phyloP scores from a whole-genome alignment of 2,113 vertebrate species.

The Aegypius monachus region DNA sequence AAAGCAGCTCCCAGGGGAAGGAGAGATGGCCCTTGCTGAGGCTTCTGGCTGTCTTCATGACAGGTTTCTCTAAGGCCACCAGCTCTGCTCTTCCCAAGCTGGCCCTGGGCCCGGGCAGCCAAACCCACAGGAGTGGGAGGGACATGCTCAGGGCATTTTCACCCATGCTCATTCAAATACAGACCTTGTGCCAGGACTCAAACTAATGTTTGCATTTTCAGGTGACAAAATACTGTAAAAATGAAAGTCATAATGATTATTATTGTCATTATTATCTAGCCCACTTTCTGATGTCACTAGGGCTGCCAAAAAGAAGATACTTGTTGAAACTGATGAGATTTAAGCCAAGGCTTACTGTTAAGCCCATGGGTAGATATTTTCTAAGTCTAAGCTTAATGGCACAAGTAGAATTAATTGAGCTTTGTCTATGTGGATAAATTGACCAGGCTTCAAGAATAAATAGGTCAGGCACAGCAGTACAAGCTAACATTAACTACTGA shows the following conservation, averaged over 20 bases:
- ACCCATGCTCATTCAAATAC: neutral
- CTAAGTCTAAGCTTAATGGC: neutral
- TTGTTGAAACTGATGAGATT: neutral
- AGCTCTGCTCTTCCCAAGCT: neutral
- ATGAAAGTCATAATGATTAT: neutral
- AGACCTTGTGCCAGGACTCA: neutral
- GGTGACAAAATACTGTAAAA: neutral
- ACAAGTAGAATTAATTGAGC: neutral
- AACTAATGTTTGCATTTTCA: neutral
- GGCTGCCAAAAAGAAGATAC: neutral
- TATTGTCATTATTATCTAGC: neutral
- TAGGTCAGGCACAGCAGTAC: neutral
- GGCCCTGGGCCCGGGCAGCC: neutral
- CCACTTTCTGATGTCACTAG: neutral
- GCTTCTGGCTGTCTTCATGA: accelerated
- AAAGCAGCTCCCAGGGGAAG: neutral
- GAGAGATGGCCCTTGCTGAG: neutral
- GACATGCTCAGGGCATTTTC: neutral
- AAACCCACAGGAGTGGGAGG: accelerated
- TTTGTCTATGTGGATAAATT: neutral
- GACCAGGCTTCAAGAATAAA: neutral
- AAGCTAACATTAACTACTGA: neutral
- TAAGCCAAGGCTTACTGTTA: neutral
- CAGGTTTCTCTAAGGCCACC: neutral
- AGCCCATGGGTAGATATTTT: neutral